Evolutionary conservation across 2,888 invertebrate species (phyloP), one percentile per base, ranked within the genome.

Genomic region (Lasioglossum lativentre): DNA sequence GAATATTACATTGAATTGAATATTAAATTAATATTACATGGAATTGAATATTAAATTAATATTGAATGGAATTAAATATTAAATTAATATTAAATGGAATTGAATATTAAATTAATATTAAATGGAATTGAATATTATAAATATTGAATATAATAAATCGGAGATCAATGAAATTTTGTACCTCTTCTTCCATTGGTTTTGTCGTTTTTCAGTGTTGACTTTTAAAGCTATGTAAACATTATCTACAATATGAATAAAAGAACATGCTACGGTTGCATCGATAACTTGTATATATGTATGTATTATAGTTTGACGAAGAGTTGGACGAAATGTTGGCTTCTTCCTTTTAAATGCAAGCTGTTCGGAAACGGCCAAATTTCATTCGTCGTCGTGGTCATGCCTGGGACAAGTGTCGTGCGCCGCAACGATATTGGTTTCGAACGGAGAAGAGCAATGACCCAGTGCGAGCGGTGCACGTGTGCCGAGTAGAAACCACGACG

Each of bases 381-480:
- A n/a, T 85, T 86, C 56, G 77, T 66, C 78, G 75, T 76, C 56
- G 80, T 71, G 79, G 83, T 76, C 71, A 78, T 82, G 83, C 82
- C 79, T 74, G 75, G 76, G 86, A 89, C 90, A 90, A 90, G 89
- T 90, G 89, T 86, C 88, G 85, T 86, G 85, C 87, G 89, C 89
- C 90, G 86, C 88, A 91, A 90, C 90, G 89, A 92, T 91, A 92
- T 91, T 92, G 90, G 90, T 91, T 91, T 92, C 90, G 90, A 92
- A 92, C 86, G 90, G 89, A 90, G 91, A 90, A 90, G 94, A 93
- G 94, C 94, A 94, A 94, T 94, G 94, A 94, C 94, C 94, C 89
- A 94, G 91, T 94, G 93, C 90, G 92, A 88, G 91, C 89, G 91
- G 90, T 93, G 93, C 94, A 94, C 94, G 94, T 94, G 94, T 93